A percentile compares a stretch with the other conserved stretches of the same genome.
phyloP scores from a whole-genome alignment of 1,140 invertebrate genomes.

The Charaxes varanes region DNA sequence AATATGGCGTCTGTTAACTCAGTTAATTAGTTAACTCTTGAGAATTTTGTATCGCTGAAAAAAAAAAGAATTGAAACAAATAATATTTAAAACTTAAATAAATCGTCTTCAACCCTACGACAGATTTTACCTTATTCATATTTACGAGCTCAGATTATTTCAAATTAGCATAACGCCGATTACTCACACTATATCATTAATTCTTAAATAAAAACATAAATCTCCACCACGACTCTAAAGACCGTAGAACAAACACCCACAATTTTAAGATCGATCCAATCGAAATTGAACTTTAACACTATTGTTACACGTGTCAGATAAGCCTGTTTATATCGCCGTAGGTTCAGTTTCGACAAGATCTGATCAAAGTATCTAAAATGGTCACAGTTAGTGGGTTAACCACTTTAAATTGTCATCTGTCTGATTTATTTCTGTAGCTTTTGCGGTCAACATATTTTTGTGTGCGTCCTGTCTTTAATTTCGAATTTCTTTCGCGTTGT shows the following conservation, averaged over 20 bases:
- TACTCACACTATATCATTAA: conserved; percentile 67
- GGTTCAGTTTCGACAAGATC: conserved; percentile 66
- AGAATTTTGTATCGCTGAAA: no score
- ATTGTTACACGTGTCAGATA: conserved; percentile 27
- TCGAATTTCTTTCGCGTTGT: conserved; percentile 22
- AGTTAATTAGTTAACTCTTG: no score
- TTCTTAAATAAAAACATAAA: conserved; percentile 74
- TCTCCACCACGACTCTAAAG: conserved; percentile 56
- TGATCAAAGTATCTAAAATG: conserved; percentile 74
- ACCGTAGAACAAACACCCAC: conserved; percentile 69
- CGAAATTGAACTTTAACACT: conserved; percentile 40
- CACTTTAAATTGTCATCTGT: conserved; percentile 76
- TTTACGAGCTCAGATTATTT: conserved; percentile 54
- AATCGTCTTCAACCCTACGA: conserved; percentile 14
- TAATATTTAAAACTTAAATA: no score
- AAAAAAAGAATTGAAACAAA: no score
- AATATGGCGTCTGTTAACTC: no score
- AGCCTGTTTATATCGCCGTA: conserved; percentile 24
- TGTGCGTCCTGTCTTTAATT: conserved; percentile 32
- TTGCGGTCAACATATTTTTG: conserved; percentile 69
- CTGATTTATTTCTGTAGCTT: conserved; percentile 75
- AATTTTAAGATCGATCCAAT: conserved; percentile 28
- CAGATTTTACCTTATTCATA: conserved; percentile 39
- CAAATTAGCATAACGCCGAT: conserved; percentile 69
- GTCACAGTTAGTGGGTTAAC: conserved; percentile 75